These are phyloP conservation scores for Pangasius sanitwongsei DNA, from an alignment of 2,797 vertebrate genomes.

Conservation along the genomic window DNA sequence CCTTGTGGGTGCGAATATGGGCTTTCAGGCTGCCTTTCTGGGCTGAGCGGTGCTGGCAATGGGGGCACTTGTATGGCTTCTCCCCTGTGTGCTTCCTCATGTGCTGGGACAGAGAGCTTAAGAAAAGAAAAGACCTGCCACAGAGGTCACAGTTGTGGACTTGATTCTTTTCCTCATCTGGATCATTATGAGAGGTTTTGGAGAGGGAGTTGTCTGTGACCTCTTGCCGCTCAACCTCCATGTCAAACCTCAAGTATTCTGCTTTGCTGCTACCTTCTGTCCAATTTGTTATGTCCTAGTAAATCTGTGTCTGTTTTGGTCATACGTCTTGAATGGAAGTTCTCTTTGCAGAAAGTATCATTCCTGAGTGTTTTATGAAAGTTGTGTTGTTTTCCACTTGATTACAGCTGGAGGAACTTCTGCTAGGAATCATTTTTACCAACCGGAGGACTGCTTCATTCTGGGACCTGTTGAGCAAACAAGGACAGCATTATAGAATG, in stretches of 20 bases:
- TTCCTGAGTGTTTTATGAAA: slow-evolving; percentile 33
- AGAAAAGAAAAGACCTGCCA: slow-evolving; percentile 93
- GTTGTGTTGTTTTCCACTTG: slow-evolving; percentile 38
- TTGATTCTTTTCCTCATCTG: slow-evolving; percentile 75
- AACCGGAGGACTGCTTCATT: slow-evolving; percentile 43
- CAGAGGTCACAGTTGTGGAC: slow-evolving; percentile 93
- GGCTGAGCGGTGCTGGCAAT: slow-evolving; percentile 92
- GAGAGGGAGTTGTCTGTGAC: slow-evolving; percentile 62
- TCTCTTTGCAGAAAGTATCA: slow-evolving; percentile 36
- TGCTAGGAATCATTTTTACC: slow-evolving; percentile 47
- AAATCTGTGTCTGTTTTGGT: slow-evolving; percentile 49
- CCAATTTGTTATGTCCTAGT: slow-evolving; percentile 48
- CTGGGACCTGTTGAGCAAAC: slow-evolving; percentile 50
- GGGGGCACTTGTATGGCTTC: slow-evolving; percentile 97
- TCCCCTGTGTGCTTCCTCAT: slow-evolving; percentile 97
- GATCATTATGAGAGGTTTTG: slow-evolving; percentile 63
- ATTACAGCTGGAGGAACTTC: slow-evolving; percentile 30
- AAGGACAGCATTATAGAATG: slow-evolving; percentile 29
- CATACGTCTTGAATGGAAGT: slow-evolving; percentile 53
- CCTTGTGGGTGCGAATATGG: slow-evolving; percentile 93
- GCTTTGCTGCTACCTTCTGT: slow-evolving; percentile 46
- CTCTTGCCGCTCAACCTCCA: slow-evolving; percentile 80
- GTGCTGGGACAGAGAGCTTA: slow-evolving; percentile 96
- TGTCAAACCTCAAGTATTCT: slow-evolving; percentile 62
- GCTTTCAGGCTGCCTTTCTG: slow-evolving; percentile 97